Evolutionary conservation across 2,888 invertebrate genomes (phyloP), one percentile per base, ranked within the genome.

Genomic region (Machimus atricapillus): DNA sequence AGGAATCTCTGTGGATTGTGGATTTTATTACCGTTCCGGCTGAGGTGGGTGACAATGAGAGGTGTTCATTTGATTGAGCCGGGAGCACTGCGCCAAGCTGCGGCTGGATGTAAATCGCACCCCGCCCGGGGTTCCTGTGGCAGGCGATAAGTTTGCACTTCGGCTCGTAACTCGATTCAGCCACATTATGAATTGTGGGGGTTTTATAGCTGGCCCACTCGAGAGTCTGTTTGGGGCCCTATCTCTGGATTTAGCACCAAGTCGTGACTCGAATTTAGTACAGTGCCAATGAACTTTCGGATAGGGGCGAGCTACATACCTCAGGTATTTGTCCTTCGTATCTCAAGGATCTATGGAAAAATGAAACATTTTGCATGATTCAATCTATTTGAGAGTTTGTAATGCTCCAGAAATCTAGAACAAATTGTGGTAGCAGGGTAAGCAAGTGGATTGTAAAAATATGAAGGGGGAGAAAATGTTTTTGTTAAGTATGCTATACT

Each of bases 101-200:
- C n/a, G 76, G 31, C 34, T 34, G 19, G 76, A 76, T 76, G 34
- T 76, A 76, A 76, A 76, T 76, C 76, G 27, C n/a, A n/a, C 12
- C 9, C 27, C 58, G 23, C 23, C 27, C 66, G 66, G 37, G 16
- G n/a, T 9, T 76, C 76, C 37, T n/a, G 19, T n/a, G 23, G 78
- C 14, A 40, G 37, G 37, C 12, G 78, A 78, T 78, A 40, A 78
- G 78, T 78, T 78, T 78, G 4, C 43, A 46, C 43, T 78, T 23
- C 37, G 43, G 40, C n/a, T 43, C 19, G 23, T 37, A 78, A 43
- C 37, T 40, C 43, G 78, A 78, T 78, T 23, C 46, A 40, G 78
- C 43, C 78, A 78, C 78, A 12, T 78, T 78, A 78, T 78, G 78
- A 78, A 78, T 78, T 78, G 78, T 78, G 78, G 78, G 40, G 78